A percentile compares a stretch with the other conserved stretches of the same genome.
These are phyloP conservation scores for Sceloporus undulatus DNA, from an alignment of 2,113 vertebrate genomes.

Conservation along the genomic window DNA sequence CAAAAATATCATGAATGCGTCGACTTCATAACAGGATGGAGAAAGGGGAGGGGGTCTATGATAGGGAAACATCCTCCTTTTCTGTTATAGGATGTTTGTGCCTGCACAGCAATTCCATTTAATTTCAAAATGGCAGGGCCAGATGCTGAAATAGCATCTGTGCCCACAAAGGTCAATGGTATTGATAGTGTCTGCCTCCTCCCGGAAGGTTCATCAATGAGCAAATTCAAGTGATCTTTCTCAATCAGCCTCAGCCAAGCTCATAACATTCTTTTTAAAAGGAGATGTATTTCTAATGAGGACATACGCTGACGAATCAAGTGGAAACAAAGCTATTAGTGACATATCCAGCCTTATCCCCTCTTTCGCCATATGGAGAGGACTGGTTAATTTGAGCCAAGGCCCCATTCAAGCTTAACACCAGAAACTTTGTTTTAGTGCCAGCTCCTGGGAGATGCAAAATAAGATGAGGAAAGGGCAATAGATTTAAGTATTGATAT, in stretches of 20 bases:
- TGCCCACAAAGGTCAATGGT: conserved; percentile 17
- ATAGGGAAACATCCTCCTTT: neutral
- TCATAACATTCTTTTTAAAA: conserved; percentile 6
- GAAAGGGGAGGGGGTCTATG: neutral
- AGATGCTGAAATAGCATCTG: conserved; percentile 21
- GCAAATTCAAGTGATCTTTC: conserved; percentile 16
- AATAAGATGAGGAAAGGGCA: neutral
- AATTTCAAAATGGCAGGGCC: conserved; percentile 25
- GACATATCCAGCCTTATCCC: too few relatives aligned
- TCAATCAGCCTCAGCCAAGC: neutral
- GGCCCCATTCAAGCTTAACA: neutral
- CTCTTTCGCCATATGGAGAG: neutral
- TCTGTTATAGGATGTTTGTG: neutral
- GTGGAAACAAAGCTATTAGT: neutral
- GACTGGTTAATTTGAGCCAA: neutral
- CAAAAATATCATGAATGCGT: neutral
- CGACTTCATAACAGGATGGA: neutral
- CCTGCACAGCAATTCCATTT: conserved; percentile 9
- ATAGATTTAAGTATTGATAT: neutral
- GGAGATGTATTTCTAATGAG: conserved; percentile 12
- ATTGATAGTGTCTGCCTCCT: conserved; percentile 20
- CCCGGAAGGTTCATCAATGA: conserved; percentile 14
- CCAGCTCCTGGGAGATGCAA: neutral
- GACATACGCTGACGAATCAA: neutral
- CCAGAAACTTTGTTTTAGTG: neutral